Percentiles rank a stretch among this genome's conserved stretches.
These are phyloP conservation scores for Gasterosteus nipponicus DNA, from an alignment of 2,113 vertebrate species.

Conservation along the genomic window DNA sequence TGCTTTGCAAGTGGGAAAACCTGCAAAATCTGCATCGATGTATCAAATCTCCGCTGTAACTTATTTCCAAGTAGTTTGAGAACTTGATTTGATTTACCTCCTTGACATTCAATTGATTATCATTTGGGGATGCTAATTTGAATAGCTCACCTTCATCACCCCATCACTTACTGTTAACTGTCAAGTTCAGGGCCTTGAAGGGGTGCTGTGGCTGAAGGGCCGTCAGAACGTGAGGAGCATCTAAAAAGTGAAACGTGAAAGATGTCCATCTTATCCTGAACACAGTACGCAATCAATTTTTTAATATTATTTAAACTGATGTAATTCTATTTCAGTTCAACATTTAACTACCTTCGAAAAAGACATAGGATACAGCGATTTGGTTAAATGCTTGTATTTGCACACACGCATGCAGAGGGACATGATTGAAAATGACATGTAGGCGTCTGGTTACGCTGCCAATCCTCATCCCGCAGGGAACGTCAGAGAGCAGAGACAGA, in stretches of 20 bases:
- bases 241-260: not conserved
- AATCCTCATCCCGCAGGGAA: conserved; percentile 4
- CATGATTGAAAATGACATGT: conserved; percentile 43
- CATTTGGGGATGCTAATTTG: no score
- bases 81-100: no score
- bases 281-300: not conserved
- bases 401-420: conserved; percentile 2
- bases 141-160: no score
- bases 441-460: conserved; percentile 8
- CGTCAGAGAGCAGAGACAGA: conserved; percentile 26
- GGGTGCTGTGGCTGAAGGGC: no score
- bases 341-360: conserved; percentile 8
- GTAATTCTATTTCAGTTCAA: not conserved
- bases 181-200: no score
- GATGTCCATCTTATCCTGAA: not conserved
- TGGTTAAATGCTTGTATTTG: conserved; percentile 33
- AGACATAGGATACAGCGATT: conserved; percentile 5
- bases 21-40: no score
- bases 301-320: not conserved
- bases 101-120: no score
- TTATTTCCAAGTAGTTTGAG: no score
- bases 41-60: no score
- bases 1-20: no score
- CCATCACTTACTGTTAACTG: no score
- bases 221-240: no score